Percentiles rank a stretch among this genome's conserved stretches.
Conservation (phyloP, 2,888 invertebrate species). For the Vanessa cardui region DNA sequence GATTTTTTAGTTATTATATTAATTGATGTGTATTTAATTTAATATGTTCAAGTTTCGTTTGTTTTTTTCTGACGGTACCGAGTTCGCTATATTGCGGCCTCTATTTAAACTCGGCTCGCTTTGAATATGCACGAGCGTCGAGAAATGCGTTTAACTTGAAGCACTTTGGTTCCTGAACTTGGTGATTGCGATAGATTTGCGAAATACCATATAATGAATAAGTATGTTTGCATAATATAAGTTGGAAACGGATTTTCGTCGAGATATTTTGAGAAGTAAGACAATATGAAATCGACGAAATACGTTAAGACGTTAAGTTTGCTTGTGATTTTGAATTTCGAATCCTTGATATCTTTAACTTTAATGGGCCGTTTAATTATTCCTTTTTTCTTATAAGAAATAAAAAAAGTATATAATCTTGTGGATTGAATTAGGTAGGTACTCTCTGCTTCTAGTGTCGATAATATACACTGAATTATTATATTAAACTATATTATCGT, state of each 20-base stretch:
- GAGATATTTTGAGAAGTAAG: not conserved
- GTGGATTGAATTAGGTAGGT: no score
- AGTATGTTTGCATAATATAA: constrained; percentile 16
- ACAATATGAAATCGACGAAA: no score
- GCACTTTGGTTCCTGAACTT: constrained; percentile 52
- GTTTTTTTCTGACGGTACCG: constrained; percentile 40
- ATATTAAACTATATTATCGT: no score
- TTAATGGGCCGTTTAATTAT: no score
- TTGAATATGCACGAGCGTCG: constrained; percentile 66
- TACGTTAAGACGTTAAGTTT: no score
- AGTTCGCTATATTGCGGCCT: constrained; percentile 64
- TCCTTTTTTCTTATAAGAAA: no score
- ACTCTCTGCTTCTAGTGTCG: no score
- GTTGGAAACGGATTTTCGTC: not conserved
- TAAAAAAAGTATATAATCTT: no score
- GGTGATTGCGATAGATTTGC: constrained; percentile 40
- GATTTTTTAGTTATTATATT: no score
- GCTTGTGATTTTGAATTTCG: no score
- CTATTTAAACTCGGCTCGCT: constrained; percentile 57
- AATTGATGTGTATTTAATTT: not conserved
- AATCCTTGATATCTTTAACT: no score
- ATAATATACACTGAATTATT: no score
- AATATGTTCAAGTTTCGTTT: not conserved
- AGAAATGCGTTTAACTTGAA: constrained; percentile 53
- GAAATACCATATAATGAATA: constrained; percentile 21